Base-by-base conservation (phyloP, 2,797 vertebrate genomes). In the Mallotus villosus region DNA sequence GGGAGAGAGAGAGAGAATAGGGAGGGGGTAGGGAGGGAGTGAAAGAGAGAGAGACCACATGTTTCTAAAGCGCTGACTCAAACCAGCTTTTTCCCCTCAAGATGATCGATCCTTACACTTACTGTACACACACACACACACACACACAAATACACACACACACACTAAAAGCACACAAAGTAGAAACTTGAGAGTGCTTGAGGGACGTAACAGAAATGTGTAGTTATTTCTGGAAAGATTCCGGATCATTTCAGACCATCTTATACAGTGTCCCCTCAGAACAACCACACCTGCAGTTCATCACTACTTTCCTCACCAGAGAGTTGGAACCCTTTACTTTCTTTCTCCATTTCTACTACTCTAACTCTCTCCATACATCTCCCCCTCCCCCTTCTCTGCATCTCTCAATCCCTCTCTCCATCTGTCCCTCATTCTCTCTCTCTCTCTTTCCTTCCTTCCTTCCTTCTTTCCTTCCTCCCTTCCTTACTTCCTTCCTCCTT, bases 251-350 rank as follows among this genome's bases (percentile, higher is more conserved):
- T 22, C n/a, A 14, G 19, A n/a, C 12, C n/a, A 16, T 24, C 11
- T 22, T 75, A 51, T 53, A 70, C 37, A 77, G 27, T 2, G 37
- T 41, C 73, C 79, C 81, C 78, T 74, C 59, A 73, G 70, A 63
- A 46, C 63, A 24, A 7, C 70, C 76, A 74, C 37, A 86, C 90
- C 93, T 91, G 85, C 85, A 89, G 87, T 92, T 92, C 91, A 78
- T 89, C 82, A 89, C 87, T 91, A 90, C 91, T 93, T 92, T 89
- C 87, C 32, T 86, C 77, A 88, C 88, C 74, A 90, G 82, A 89
- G 88, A 89, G 89, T 95, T 94, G 93, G 94, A 82, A 80, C 79
- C 71, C 69, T 62, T 5, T 5, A 37, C 34, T 37, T 37, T 8
- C 93, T 92, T 88, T 89, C 86, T 64, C 69, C 34, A 91, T 92